Evolutionary conservation across 2,113 vertebrate species (phyloP).

Genomic region (Hepsetus odoe): DNA sequence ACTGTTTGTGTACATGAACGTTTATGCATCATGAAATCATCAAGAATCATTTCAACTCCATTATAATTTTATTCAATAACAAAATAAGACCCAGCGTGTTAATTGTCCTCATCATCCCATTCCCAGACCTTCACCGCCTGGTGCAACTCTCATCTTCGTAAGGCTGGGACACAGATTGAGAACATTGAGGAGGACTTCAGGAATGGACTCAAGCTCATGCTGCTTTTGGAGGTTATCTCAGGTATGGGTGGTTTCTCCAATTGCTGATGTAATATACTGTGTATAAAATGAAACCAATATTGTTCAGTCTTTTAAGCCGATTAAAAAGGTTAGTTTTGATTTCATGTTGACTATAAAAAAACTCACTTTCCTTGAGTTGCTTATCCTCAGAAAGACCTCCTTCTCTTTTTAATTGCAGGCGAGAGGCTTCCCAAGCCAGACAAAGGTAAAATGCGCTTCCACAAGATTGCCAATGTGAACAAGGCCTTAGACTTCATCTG

Average conservation of each 20-base stretch:
- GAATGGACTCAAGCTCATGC: slow-evolving; percentile 55
- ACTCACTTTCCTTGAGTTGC: neutral
- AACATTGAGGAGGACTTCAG: slow-evolving; percentile 56
- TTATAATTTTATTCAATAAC: too few species aligned
- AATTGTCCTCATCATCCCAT: too few species aligned
- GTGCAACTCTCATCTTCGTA: slow-evolving; percentile 56
- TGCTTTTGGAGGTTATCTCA: slow-evolving; percentile 55
- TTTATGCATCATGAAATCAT: too few species aligned
- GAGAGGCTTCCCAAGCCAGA: slow-evolving; percentile 54
- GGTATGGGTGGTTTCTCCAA: neutral
- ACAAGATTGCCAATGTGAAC: slow-evolving; percentile 55
- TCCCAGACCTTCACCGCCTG: slow-evolving; percentile 54
- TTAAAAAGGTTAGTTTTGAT: neutral
- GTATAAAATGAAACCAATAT: too few species aligned
- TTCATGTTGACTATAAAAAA: neutral
- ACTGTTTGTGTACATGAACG: too few species aligned
- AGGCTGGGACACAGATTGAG: slow-evolving; percentile 56
- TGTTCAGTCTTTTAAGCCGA: too few species aligned
- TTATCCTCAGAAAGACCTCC: neutral
- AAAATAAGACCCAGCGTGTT: neutral
- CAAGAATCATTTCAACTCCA: too few species aligned
- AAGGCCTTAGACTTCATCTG: slow-evolving; percentile 52
- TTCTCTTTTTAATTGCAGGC: slow-evolving; percentile 25
- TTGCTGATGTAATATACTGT: too few species aligned
- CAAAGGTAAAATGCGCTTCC: slow-evolving; percentile 57